Conservation (phyloP, 2,888 invertebrate genomes). For the Rotaria sp. region DNA sequence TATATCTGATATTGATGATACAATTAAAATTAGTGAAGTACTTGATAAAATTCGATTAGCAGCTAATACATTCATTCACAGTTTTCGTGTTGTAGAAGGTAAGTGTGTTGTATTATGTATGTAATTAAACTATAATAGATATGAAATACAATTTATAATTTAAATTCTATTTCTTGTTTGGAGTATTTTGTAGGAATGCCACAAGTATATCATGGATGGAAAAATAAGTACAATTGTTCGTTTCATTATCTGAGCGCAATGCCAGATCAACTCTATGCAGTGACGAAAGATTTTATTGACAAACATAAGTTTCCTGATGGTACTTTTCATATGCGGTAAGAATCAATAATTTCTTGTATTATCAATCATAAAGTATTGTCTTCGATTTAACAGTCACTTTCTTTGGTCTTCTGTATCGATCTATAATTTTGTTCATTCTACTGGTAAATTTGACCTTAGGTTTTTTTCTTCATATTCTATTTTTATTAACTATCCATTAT, state of each 20-base stretch:
- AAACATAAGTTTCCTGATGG: background rate
- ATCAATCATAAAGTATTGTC: background rate
- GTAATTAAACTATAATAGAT: no score
- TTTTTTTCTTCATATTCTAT: no score
- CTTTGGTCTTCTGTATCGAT: no score
- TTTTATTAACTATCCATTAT: background rate
- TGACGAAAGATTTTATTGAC: background rate
- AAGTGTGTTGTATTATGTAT: no score
- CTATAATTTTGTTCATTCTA: no score
- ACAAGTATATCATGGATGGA: background rate
- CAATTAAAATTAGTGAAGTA: background rate
- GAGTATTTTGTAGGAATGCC: background rate
- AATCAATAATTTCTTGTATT: no score
- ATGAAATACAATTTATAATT: no score
- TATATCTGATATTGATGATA: constrained; percentile 12
- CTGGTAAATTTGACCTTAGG: no score
- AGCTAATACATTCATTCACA: background rate
- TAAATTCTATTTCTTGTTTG: no score
- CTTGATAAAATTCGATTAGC: background rate
- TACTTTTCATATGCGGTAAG: background rate
- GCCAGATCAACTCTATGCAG: background rate
- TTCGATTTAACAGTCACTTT: background rate
- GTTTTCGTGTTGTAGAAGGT: background rate
- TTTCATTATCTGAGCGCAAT: constrained; percentile 8
- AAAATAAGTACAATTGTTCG: background rate